A percentile compares a stretch with the other conserved stretches of the same genome.
phyloP scores from a whole-genome alignment of 2,888 invertebrate genomes.

The Saturnia japonica region DNA sequence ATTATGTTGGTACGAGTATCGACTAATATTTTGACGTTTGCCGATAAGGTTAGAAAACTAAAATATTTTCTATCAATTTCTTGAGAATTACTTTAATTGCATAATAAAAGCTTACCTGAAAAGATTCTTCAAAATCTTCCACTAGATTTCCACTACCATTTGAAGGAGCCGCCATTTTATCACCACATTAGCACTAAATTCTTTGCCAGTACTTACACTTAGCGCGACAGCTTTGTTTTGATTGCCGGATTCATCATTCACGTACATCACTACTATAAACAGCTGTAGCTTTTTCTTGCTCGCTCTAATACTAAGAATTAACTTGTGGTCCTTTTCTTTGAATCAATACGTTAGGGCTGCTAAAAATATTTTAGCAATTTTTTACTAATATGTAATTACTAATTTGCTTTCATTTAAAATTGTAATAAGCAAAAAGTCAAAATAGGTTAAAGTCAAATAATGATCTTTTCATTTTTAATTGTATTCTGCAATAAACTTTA shows the following conservation, averaged over 20 bases:
- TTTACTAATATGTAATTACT: background rate
- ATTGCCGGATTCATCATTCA: slow-evolving; percentile 27
- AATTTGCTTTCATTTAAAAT: background rate
- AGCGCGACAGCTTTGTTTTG: slow-evolving; percentile 33
- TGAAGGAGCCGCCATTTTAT: slow-evolving; percentile 87
- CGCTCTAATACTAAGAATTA: slow-evolving; percentile 17
- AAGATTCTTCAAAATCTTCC: slow-evolving; percentile 95
- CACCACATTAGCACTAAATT: slow-evolving; percentile 25
- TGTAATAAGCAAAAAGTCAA: background rate
- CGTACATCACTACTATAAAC: slow-evolving; percentile 37
- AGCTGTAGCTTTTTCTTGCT: slow-evolving; percentile 27
- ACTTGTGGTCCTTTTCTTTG: slow-evolving; percentile 26
- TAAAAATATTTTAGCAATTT: slow-evolving; percentile 4
- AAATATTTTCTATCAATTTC: slow-evolving; percentile 23
- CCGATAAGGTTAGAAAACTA: slow-evolving; percentile 42
- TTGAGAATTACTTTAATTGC: slow-evolving; percentile 18
- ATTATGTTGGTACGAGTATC: slow-evolving; percentile 59
- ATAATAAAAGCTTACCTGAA: slow-evolving; percentile 84
- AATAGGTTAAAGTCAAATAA: no score
- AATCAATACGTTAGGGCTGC: slow-evolving; percentile 38
- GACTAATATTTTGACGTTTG: slow-evolving; percentile 57
- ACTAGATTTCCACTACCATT: slow-evolving; percentile 93
- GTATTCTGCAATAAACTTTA: no score
- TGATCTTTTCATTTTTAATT: no score
- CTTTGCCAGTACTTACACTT: slow-evolving; percentile 23